phyloP scores from a whole-genome alignment of 2,797 vertebrate species.

The Coilia nasus region DNA sequence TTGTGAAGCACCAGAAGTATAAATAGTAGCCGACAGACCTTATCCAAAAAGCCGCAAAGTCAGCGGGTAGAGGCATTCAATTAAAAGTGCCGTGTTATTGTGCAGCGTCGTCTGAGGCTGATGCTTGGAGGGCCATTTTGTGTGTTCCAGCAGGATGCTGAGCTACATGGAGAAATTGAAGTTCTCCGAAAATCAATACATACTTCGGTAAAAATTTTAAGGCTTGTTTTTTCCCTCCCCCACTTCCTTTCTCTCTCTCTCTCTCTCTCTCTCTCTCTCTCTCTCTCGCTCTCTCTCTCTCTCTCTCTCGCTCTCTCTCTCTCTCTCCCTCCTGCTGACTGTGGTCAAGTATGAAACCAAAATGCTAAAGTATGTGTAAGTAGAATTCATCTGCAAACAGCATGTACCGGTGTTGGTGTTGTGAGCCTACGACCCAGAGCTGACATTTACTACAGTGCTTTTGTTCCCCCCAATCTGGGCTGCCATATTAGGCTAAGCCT shows the following conservation, averaged over 20 bases:
- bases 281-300: too few relatives aligned
- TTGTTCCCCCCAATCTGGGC: background rate
- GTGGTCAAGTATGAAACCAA: background rate
- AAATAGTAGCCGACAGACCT: background rate
- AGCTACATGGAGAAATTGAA: conserved; percentile 13
- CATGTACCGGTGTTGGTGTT: background rate
- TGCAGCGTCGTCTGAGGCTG: background rate
- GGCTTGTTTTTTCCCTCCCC: background rate
- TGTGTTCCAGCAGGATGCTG: conserved; percentile 17
- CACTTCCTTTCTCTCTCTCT: too few relatives aligned
- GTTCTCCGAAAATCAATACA: conserved; percentile 32
- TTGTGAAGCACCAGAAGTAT: background rate
- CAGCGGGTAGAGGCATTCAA: background rate
- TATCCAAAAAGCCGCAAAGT: background rate
- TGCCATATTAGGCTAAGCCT: background rate
- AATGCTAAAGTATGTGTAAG: background rate
- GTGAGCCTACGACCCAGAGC: background rate
- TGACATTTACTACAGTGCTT: background rate
- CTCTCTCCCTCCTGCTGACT: conserved; percentile 16
- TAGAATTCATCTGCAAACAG: background rate
- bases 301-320: background rate
- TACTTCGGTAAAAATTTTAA: background rate
- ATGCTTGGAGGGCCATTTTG: background rate
- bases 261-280: too few relatives aligned
- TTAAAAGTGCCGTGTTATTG: conserved; percentile 19